These are phyloP conservation scores for Scartelaos histophorus DNA, from an alignment of 2,113 vertebrate genomes.

Conservation along the genomic window DNA sequence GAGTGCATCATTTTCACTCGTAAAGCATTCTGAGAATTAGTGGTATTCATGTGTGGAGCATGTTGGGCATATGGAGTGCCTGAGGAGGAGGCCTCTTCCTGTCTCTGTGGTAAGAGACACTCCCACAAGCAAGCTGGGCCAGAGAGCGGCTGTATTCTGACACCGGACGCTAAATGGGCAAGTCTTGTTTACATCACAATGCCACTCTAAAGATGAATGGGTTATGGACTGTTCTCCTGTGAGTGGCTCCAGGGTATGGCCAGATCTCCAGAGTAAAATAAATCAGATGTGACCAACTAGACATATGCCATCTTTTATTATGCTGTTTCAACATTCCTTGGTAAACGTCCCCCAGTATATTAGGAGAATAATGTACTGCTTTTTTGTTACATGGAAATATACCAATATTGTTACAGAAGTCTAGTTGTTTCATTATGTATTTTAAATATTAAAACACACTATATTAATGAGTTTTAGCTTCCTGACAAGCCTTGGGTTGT, in stretches of 20 bases:
- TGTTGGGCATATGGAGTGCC: conserved; percentile 4
- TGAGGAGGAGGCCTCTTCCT: conserved; percentile 26
- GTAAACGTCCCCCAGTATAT: background rate
- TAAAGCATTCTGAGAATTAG: conserved; percentile 1
- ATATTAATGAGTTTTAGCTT: too few relatives aligned
- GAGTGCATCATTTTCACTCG: conserved; percentile 1
- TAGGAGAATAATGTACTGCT: too few relatives aligned
- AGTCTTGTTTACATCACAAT: conserved; percentile 49
- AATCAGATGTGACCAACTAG: background rate
- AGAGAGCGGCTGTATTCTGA: conserved; percentile 30
- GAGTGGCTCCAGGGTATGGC: conserved; percentile 35
- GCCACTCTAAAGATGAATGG: conserved; percentile 50
- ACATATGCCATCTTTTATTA: too few relatives aligned
- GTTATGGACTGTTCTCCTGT: background rate
- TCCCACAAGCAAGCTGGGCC: conserved; percentile 14
- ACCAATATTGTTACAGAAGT: too few relatives aligned
- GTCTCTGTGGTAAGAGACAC: conserved; percentile 3
- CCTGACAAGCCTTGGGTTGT: too few relatives aligned
- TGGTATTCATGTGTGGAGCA: background rate
- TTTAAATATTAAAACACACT: too few relatives aligned
- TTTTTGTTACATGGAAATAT: too few relatives aligned
- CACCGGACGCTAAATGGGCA: conserved; percentile 38
- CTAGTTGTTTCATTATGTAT: too few relatives aligned
- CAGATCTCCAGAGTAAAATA: background rate
- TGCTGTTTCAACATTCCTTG: background rate